Evolutionary conservation across 2,113 vertebrate species (phyloP), one percentile per base, ranked within the genome.

Genomic region (Pangasianodon hypophthalmus): DNA sequence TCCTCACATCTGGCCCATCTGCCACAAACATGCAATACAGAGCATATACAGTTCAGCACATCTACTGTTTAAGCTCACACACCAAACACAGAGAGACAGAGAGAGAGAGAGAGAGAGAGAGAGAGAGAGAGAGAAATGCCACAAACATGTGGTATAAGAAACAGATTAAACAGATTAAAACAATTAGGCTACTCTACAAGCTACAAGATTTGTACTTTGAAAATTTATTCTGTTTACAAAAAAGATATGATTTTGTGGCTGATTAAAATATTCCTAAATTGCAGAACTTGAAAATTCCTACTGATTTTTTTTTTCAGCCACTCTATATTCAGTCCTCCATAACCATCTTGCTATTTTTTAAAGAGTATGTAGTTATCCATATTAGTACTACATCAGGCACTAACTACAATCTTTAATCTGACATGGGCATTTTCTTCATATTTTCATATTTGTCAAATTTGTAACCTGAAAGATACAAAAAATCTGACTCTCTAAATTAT

Each of bases 1-100:
- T 94, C 1, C 79, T 89, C 4, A 94, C 9, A 75, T 94, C 93
- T 50, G 95, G 95, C 16, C 95, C 95, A 90, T 90, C 95, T 96
- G 91, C 19, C 58, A 75, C 41, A 86, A 10, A 88, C 14, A 71
- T 58, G 87, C 18, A 90, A 52, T 21, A 64, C 26, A 87, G 44
- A 52, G 77, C 46, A 50, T 52, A 54, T 54, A 37, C n/a, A 41
- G 29, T 21, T 58, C 79, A 54, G 29, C 1, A 44, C 24, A 81
- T 52, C 32, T 1, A n/a, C 79, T 81, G 77, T 81, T n/a, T 75
- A 75, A 1, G 21, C n/a, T 37, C 37, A 37, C 14, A 71, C n/a
- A 32, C 29, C 29, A 67, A 9, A 67, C 62, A 67, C 10, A 64
- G 1, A 69, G 3, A 14, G 11, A 69, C 11, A n/a, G 26, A 67